phyloP scores from a whole-genome alignment of 2,797 vertebrate species.

The Lepidocolaptes lacrymiger region DNA sequence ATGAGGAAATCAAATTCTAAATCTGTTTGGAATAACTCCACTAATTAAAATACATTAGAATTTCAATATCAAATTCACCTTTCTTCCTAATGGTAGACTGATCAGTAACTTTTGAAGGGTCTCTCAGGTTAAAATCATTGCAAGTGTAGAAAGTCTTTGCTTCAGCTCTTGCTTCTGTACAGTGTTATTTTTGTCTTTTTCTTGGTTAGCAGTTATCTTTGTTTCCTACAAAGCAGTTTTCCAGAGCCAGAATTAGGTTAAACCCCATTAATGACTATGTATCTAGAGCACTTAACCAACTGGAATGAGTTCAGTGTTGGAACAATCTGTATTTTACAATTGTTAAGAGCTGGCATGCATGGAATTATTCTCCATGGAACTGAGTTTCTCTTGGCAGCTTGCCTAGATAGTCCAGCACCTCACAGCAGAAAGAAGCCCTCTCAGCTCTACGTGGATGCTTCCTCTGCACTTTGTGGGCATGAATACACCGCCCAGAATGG shows the following conservation, averaged over 20 bases:
- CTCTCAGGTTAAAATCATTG: background rate
- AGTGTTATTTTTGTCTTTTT: background rate
- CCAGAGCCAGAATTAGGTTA: constrained; percentile 9
- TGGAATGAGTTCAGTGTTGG: constrained; percentile 5
- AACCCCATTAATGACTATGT: background rate
- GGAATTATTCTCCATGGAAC: background rate
- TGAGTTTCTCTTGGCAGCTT: constrained; percentile 2
- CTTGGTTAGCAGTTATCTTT: background rate
- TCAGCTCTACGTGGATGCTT: background rate
- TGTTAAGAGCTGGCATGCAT: background rate
- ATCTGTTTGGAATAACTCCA: background rate
- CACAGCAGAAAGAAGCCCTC: background rate
- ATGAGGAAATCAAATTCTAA: background rate
- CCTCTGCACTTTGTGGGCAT: background rate
- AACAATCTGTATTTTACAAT: background rate
- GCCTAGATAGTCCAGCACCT: background rate
- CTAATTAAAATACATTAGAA: background rate
- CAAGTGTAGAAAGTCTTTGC: background rate
- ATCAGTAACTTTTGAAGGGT: background rate
- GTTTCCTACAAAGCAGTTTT: background rate
- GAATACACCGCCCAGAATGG: background rate
- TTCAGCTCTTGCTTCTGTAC: background rate
- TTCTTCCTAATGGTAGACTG: background rate
- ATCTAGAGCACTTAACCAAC: background rate
- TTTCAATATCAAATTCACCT: background rate